Percentiles rank a stretch among this genome's conserved stretches.
phyloP scores from a whole-genome alignment of 2,113 vertebrate species.

The Loxodonta africana region DNA sequence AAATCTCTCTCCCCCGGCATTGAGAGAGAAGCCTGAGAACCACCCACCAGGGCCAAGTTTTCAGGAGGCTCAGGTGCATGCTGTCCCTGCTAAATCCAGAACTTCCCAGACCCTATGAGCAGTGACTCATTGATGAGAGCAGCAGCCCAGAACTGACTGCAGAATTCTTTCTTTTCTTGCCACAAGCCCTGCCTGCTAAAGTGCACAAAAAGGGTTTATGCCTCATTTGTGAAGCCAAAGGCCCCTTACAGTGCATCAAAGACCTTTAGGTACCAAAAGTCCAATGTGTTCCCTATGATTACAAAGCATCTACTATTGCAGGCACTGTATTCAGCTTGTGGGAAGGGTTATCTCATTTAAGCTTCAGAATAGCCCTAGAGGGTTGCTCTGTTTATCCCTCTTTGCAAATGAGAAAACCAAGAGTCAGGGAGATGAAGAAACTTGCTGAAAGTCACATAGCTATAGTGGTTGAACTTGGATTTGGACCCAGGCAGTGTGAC shows the following conservation, averaged over 20 bases:
- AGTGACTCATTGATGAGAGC: slow-evolving; percentile 23
- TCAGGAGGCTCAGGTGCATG: not conserved
- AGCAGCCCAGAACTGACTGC: not conserved
- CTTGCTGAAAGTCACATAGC: not conserved
- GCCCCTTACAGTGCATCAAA: not conserved
- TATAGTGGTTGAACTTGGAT: not conserved
- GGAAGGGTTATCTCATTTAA: slow-evolving; percentile 13
- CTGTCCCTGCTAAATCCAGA: not conserved
- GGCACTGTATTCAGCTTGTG: not conserved
- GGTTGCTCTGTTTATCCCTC: not conserved
- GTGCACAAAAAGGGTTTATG: not conserved
- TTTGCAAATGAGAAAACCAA: slow-evolving; percentile 11
- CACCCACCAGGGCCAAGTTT: not conserved
- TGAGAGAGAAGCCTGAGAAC: slow-evolving; percentile 10
- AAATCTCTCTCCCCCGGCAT: not conserved
- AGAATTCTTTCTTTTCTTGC: slow-evolving; percentile 43
- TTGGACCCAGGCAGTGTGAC: not conserved
- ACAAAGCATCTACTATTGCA: not conserved
- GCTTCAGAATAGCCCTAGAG: not conserved
- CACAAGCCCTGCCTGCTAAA: not conserved
- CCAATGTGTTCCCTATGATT: not conserved
- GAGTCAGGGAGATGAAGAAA: not conserved
- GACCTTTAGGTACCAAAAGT: not conserved
- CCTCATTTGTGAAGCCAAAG: not conserved
- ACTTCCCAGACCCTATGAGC: not conserved